Evolutionary conservation across 1,140 invertebrate species (phyloP).

Genomic region (Anadara kagoshimensis): DNA sequence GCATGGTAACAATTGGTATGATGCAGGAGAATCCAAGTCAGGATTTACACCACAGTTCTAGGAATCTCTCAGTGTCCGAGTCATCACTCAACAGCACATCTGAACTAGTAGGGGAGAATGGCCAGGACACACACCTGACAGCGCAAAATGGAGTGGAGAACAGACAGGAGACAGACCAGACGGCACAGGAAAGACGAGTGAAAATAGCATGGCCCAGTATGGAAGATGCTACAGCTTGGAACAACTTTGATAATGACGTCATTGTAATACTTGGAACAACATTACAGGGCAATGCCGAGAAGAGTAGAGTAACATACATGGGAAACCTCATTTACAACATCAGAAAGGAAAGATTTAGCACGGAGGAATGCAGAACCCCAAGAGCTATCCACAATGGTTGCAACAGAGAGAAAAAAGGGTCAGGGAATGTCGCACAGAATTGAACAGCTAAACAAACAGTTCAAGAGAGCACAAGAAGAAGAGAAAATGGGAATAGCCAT

Average conservation of each 20-base stretch:
- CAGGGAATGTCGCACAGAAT: background rate
- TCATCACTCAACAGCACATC: background rate
- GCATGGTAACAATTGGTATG: too few relatives aligned
- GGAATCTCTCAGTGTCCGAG: background rate
- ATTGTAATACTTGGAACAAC: background rate
- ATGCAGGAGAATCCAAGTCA: too few relatives aligned
- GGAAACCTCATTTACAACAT: background rate
- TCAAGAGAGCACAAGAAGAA: constrained; percentile 2
- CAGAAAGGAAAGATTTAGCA: too few relatives aligned
- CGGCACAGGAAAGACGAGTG: background rate
- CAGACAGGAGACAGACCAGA: background rate
- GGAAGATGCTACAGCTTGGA: background rate
- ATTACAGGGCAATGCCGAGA: background rate
- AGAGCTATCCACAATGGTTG: background rate
- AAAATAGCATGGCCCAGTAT: background rate
- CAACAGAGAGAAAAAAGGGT: background rate
- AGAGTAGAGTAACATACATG: background rate
- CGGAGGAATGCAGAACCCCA: too few relatives aligned
- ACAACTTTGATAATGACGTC: background rate
- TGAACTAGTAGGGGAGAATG: background rate
- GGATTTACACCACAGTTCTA: too few relatives aligned
- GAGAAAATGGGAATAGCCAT: constrained; percentile 12
- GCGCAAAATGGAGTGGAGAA: too few relatives aligned
- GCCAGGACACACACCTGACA: too few relatives aligned
- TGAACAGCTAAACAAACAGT: constrained; percentile 10